Conservation (phyloP, 2,113 vertebrate species). For the Eptesicus fuscus region DNA sequence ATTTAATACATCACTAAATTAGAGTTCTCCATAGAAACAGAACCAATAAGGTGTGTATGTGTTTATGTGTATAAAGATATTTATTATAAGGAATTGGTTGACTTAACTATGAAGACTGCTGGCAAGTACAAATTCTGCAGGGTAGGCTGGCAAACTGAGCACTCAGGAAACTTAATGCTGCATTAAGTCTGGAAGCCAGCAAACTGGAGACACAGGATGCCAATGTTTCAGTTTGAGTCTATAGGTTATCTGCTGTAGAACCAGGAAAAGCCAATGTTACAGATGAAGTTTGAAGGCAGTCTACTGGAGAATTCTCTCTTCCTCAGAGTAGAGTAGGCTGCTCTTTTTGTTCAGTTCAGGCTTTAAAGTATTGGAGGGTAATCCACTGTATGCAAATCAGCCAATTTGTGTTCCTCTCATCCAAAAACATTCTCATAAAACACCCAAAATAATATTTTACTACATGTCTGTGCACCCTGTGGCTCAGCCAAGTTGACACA, state of each 20-base stretch:
- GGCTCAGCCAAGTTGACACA: neutral
- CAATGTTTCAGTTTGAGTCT: neutral
- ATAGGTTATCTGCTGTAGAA: neutral
- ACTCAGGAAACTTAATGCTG: neutral
- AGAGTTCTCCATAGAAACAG: neutral
- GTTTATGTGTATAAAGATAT: neutral
- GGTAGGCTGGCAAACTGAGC: neutral
- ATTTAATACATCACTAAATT: neutral
- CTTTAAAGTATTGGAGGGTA: neutral
- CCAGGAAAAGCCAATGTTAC: neutral
- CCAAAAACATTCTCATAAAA: neutral
- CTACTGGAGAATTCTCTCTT: neutral
- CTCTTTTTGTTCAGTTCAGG: neutral
- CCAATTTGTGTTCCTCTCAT: neutral
- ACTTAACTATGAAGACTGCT: neutral
- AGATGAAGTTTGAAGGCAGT: neutral
- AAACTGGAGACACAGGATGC: neutral
- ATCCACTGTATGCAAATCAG: neutral
- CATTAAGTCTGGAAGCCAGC: neutral
- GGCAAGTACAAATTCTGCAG: neutral
- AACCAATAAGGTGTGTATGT: neutral
- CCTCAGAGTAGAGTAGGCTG: neutral
- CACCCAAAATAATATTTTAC: neutral
- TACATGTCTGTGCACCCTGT: neutral
- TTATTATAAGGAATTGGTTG: neutral